These are phyloP conservation scores for Epinephelus malabaricus DNA, from an alignment of 2,797 vertebrate genomes.

Conservation along the genomic window DNA sequence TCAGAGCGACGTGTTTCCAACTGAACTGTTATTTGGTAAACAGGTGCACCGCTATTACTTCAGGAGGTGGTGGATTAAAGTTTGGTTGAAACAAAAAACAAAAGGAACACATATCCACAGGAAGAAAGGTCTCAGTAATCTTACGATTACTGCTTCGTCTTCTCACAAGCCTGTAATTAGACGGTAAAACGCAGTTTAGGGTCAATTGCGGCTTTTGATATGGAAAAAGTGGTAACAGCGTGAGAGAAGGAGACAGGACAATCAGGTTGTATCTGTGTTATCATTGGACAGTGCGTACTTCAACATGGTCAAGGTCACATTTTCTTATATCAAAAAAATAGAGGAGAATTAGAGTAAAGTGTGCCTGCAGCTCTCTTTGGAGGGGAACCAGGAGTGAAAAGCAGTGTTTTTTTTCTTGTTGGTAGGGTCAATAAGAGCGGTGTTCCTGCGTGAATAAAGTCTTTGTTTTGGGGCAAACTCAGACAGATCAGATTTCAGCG, in stretches of 20 bases:
- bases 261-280: background rate
- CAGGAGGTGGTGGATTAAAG: constrained; percentile 16
- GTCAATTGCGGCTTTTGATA: background rate
- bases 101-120: constrained; percentile 5
- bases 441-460: constrained; percentile 61
- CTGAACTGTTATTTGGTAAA: constrained; percentile 22
- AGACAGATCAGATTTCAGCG: constrained; percentile 69
- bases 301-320: constrained; percentile 13
- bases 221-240: background rate
- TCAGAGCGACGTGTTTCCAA: background rate
- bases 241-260: constrained; percentile 5
- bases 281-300: background rate
- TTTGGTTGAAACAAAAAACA: constrained; percentile 15
- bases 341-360: background rate
- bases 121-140: constrained; percentile 14
- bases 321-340: background rate
- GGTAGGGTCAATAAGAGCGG: constrained; percentile 35
- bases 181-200: background rate
- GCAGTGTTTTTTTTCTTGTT: constrained; percentile 21
- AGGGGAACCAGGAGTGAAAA: constrained; percentile 9
- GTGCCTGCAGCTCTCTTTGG: constrained; percentile 18
- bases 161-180: background rate
- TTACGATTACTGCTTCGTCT: constrained; percentile 20
- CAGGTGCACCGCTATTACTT: background rate
- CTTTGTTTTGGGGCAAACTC: constrained; percentile 75